Base-by-base conservation (phyloP, 2,113 vertebrate species). In the Terrapene triunguis region DNA sequence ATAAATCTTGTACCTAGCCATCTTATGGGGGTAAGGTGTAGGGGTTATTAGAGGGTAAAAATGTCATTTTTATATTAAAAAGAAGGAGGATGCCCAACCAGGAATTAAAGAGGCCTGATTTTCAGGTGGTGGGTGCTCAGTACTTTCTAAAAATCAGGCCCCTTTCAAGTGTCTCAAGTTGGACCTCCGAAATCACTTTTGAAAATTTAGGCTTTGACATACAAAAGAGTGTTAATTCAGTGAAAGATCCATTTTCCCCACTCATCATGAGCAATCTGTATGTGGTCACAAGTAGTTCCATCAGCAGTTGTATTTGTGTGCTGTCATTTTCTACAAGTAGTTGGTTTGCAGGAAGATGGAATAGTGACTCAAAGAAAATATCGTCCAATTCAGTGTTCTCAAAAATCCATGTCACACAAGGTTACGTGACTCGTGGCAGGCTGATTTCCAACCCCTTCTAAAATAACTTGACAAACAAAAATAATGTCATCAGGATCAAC, bases 1-100 rank as follows among this genome's bases (percentile, higher is more conserved):
- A 12, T n/a, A 22, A 14, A n/a, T 6, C 3, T 90, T 94, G 90
- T 83, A 55, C 80, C 84, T 91, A 3, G 19, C 0, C 0, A 84
- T 95, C 90, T 50, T 44, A 7, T 85, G 80, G 25, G 12, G 5
- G 78, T 21, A 25, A 57, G 24, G 24, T 6, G 24, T 6, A 42
- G 6, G 1, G 1, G 8, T 89, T 89, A 76, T 29, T 24, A 84
- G 54, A 88, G 69, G 2, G 35, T 76, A 84, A 92, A 54, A 4
- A 6, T 53, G 5, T 4, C 6, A 24, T 84, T 88, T 94, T 53
- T 62, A 38, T 82, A 76, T 87, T 5, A 4, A 32, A 90, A 90
- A 92, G 47, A n/a, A 65, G 62, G 16, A 62, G 59, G 69, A 48
- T 42, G 24, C 17, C 29, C 44, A 62, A 62, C 8, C 5, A 47